A percentile compares a stretch with the other conserved stretches of the same genome.
Conservation (phyloP, 1,140 invertebrate species). For the Cherax quadricarinatus region DNA sequence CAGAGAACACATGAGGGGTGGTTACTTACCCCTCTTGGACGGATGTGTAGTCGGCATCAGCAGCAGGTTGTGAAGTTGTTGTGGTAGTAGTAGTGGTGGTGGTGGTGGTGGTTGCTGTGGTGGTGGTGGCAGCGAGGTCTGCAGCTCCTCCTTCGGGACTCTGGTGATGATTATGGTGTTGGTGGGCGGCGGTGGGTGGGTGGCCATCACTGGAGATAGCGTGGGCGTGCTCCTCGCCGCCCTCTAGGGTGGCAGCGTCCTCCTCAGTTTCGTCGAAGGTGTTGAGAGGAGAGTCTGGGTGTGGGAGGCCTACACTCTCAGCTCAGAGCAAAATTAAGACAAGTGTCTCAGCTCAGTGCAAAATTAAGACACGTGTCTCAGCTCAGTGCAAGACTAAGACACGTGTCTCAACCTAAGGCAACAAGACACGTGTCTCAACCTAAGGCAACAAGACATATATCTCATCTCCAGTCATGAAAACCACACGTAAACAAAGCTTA, state of each 20-base stretch:
- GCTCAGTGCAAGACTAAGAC: no score
- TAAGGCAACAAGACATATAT: no score
- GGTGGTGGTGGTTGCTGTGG: neutral
- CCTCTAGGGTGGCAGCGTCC: constrained; percentile 54
- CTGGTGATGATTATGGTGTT: no score
- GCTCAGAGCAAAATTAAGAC: no score
- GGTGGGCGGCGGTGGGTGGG: neutral
- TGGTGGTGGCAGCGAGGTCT: neutral
- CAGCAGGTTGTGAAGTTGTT: neutral
- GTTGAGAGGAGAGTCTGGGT: constrained; percentile 44
- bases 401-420: no score
- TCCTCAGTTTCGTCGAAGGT: constrained; percentile 52
- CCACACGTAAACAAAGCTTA: no score
- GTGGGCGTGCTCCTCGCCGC: constrained; percentile 58
- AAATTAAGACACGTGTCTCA: no score
- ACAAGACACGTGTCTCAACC: no score
- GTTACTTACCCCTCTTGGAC: constrained; percentile 40
- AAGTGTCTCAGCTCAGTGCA: no score
- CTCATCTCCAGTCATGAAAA: no score
- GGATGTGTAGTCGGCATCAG: constrained; percentile 14
- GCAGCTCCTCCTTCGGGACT: neutral
- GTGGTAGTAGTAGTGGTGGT: neutral
- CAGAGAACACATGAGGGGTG: neutral
- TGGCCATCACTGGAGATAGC: constrained; percentile 39
- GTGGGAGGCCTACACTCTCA: neutral